Percentiles rank a stretch among this genome's conserved stretches.
phyloP scores from a whole-genome alignment of 2,113 vertebrate species.

The Oncorhynchus clarkii region DNA sequence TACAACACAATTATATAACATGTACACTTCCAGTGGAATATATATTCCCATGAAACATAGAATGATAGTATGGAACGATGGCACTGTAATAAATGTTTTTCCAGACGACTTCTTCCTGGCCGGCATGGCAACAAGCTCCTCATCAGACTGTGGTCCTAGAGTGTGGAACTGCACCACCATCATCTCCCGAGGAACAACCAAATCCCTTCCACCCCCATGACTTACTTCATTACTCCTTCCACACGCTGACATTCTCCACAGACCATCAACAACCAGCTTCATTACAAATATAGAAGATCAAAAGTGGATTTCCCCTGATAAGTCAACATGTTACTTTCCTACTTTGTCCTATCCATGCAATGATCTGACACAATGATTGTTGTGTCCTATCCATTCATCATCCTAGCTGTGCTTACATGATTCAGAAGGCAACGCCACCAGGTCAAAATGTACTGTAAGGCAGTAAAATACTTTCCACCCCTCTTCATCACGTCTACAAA shows the following conservation, averaged over 20 bases:
- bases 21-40: slow-evolving; percentile 51
- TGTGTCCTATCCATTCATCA: not conserved
- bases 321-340: not conserved
- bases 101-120: slow-evolving; percentile 1
- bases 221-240: not conserved
- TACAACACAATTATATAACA: slow-evolving; percentile 47
- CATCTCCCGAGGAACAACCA: not conserved
- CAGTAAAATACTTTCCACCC: not conserved
- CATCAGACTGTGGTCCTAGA: not conserved
- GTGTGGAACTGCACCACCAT: not conserved
- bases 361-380: not conserved
- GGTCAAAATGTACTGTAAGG: not conserved
- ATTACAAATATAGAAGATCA: not conserved
- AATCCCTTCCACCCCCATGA: not conserved
- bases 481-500: not conserved
- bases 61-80: slow-evolving; percentile 52
- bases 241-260: not conserved
- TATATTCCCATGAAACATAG: slow-evolving; percentile 42
- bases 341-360: not conserved
- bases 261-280: not conserved
- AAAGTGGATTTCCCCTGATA: not conserved
- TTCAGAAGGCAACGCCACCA: not conserved
- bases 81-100: slow-evolving; percentile 47
- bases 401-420: not conserved
- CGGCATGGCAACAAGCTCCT: not conserved